Evolutionary conservation across 2,888 invertebrate genomes (phyloP), one percentile per base, ranked within the genome.

Genomic region (Plebejus argus): DNA sequence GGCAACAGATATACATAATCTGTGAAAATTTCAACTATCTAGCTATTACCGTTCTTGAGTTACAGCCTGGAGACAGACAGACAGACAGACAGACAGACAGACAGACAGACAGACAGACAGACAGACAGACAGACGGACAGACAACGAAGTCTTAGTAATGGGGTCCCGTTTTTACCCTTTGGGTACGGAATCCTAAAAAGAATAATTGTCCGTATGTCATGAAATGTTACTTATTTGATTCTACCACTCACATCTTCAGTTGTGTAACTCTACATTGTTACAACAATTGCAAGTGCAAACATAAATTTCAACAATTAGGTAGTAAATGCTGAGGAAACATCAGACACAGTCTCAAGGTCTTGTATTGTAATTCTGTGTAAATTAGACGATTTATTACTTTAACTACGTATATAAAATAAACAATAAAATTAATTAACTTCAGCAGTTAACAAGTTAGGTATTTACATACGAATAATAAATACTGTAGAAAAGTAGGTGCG

Each of bases 351-450:
- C 12, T 5, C 66, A 66, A 66, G 66, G 66, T 33, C 66, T 28
- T 33, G 15, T 66, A 23, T 23, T 61, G 61, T 61, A 61, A 61
- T 61, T 58, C 20, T 23, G 61, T 61, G 61, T 23, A 53, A 53
- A 53, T 53, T 53, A 53, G 28, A 66, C 28, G 18, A 28, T 66
- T 66, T 66, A 66, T 66, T 66, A 66, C 66, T 45, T 45, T 45
- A 45, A 72, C 39, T 18, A 23, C 20, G 45, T 72, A 20, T 45
- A 45, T 39, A 39, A 45, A 45, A 39, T 12, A 45, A 45, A 72
- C 45, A 72, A 72, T 72, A 45, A 72, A 72, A 72, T 72, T 45
- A 72, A 72, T 72, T 20, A 39, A 23, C 45, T 72, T 20, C 20
- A 72, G 72, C 33, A 39, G 20, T n/a, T n/a, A 72, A 20, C 39